Conservation (phyloP, 2,888 invertebrate genomes). For the Acholoe squamosa region DNA sequence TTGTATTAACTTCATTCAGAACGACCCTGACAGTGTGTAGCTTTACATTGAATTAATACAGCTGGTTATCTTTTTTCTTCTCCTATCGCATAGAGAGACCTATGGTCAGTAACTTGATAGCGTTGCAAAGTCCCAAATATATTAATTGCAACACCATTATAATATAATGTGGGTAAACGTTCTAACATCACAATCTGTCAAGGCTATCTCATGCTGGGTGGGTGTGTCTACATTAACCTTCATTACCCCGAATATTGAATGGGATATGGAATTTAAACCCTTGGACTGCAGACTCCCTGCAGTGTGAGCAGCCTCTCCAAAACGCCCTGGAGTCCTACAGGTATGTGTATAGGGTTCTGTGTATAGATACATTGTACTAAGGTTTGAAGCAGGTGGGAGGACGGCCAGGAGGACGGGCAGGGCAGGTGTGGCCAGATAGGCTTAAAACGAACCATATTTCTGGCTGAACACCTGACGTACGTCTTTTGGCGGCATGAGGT, state of each 20-base stretch:
- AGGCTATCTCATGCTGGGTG: conserved; percentile 14
- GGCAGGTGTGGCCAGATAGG: neutral
- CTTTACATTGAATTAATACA: too few species aligned
- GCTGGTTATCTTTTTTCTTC: too few species aligned
- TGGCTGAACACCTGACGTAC: conserved; percentile 17
- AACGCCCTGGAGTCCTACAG: neutral
- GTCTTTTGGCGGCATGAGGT: conserved; percentile 34
- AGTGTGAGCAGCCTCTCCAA: neutral
- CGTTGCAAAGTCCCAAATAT: neutral
- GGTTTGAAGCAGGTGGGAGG: neutral
- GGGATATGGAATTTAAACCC: neutral
- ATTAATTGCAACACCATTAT: neutral
- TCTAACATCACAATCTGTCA: conserved; percentile 14
- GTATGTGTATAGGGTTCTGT: too few species aligned
- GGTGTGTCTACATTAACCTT: conserved; percentile 25
- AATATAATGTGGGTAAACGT: too few species aligned
- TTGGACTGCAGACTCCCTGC: neutral
- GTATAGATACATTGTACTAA: neutral
- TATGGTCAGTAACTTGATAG: too few species aligned
- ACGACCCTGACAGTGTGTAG: too few species aligned
- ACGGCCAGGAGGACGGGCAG: neutral
- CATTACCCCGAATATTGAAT: neutral
- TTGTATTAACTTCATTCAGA: too few species aligned
- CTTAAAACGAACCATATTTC: neutral
- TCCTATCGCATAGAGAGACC: too few species aligned